Evolutionary conservation across 2,797 vertebrate species (phyloP).

Genomic region (Chiropotes sagulatus): DNA sequence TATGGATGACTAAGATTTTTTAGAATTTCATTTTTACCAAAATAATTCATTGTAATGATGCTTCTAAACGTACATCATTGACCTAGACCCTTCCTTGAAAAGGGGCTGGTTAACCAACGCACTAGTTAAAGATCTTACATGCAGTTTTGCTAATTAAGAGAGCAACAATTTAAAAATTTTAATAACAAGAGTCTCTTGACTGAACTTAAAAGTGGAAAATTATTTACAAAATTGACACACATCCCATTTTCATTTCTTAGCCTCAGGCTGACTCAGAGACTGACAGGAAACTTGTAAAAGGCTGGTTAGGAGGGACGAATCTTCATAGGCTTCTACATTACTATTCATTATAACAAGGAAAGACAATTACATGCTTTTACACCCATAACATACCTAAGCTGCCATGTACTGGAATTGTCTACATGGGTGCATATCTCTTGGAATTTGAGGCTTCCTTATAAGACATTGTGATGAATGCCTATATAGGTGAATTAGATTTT

Average conservation of each 20-base stretch:
- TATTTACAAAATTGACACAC: conserved; percentile 48
- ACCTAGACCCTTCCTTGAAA: background rate
- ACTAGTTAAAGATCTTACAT: background rate
- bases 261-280: background rate
- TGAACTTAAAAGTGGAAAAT: background rate
- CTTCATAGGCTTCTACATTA: conserved; percentile 46
- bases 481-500: conserved; percentile 21
- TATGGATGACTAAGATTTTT: conserved; percentile 6
- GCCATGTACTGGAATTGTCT: conserved; percentile 61
- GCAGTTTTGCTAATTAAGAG: background rate
- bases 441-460: conserved; percentile 36
- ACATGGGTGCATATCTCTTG: conserved; percentile 9
- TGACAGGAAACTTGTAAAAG: conserved; percentile 46
- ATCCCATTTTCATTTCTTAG: conserved; percentile 34
- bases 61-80: background rate
- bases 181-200: background rate
- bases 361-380: conserved; percentile 65
- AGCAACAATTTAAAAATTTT: background rate
- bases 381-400: conserved; percentile 52
- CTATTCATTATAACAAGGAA: conserved; percentile 56
- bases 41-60: background rate
- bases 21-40: conserved; percentile 37
- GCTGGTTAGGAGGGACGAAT: background rate
- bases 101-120: background rate
- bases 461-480: conserved; percentile 13